Percentiles rank a stretch among this genome's conserved stretches.
These are phyloP conservation scores for Megalopta genalis DNA, from an alignment of 1,140 invertebrate genomes.

Conservation along the genomic window DNA sequence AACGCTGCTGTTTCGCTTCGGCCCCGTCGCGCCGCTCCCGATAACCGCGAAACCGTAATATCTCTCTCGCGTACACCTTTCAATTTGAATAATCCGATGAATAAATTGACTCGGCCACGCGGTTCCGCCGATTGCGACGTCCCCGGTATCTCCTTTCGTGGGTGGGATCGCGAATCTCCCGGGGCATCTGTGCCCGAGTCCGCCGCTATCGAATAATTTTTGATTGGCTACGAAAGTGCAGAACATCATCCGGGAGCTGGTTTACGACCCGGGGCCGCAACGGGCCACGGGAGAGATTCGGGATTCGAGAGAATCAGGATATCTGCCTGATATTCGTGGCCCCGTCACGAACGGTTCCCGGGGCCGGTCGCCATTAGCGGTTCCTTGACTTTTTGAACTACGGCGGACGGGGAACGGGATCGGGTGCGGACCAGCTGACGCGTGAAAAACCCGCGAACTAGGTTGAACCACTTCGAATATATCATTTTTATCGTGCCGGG, in stretches of 20 bases:
- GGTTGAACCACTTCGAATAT: slow-evolving; percentile 24
- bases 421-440: slow-evolving; percentile 52
- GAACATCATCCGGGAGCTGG: too few species aligned
- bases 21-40: not conserved
- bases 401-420: slow-evolving; percentile 30
- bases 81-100: slow-evolving; percentile 51
- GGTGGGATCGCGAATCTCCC: not conserved
- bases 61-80: slow-evolving; percentile 35
- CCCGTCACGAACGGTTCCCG: slow-evolving; percentile 38
- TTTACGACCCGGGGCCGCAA: not conserved
- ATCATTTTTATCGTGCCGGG: slow-evolving; percentile 38
- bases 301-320: too few species aligned
- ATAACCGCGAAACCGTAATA: slow-evolving; percentile 42
- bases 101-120: slow-evolving; percentile 35
- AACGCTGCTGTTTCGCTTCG: slow-evolving; percentile 1
- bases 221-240: slow-evolving; percentile 24
- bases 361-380: slow-evolving; percentile 48
- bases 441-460: slow-evolving; percentile 42
- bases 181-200: not conserved
- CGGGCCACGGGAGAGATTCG: too few species aligned
- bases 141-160: not conserved
- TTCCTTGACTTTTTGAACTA: slow-evolving; percentile 45
- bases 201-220: slow-evolving; percentile 38
- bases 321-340: slow-evolving; percentile 42
- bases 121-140: slow-evolving; percentile 5